Percentiles rank a stretch among this genome's conserved stretches.
These are phyloP conservation scores for Zelostemma sp. DNA, from an alignment of 1,140 invertebrate species.

Conservation along the genomic window DNA sequence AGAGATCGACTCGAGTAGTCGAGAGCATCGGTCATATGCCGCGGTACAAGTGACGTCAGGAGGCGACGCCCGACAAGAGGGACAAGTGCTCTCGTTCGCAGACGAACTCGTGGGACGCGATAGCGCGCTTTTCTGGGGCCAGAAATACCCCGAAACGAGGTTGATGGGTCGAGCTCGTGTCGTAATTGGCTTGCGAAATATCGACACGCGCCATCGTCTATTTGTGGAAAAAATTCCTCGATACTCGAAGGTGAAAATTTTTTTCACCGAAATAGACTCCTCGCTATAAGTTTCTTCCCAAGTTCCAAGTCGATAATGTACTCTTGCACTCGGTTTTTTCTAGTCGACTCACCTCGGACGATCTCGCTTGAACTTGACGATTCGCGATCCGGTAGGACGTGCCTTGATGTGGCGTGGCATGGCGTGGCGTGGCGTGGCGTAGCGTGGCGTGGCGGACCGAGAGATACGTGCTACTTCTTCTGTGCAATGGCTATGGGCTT, in stretches of 20 bases:
- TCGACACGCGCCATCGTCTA: not conserved
- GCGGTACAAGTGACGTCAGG: constrained; percentile 52
- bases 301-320: too few relatives aligned
- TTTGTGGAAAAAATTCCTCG: too few relatives aligned
- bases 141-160: constrained; percentile 51
- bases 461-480: constrained; percentile 69
- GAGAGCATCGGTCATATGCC: constrained; percentile 6
- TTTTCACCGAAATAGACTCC: too few relatives aligned
- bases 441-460: constrained; percentile 56
- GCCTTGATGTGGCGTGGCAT: constrained; percentile 64
- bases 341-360: too few relatives aligned
- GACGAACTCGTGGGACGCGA: constrained; percentile 28
- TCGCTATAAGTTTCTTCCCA: too few relatives aligned
- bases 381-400: constrained; percentile 68
- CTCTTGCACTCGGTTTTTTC: too few relatives aligned
- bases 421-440: constrained; percentile 61
- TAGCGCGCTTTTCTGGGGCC: constrained; percentile 18
- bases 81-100: constrained; percentile 37
- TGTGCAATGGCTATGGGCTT: constrained; percentile 57
- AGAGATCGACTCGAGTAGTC: not conserved
- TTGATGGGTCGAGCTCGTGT: too few relatives aligned
- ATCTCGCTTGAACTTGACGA: constrained; percentile 14
- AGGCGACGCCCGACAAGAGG: constrained; percentile 52
- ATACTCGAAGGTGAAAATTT: too few relatives aligned
- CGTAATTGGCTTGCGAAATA: constrained; percentile 4